Percentiles rank a stretch among this genome's conserved stretches.
Evolutionary conservation across 2,113 vertebrate genomes (phyloP).

Genomic region (Brachyistius frenatus): DNA sequence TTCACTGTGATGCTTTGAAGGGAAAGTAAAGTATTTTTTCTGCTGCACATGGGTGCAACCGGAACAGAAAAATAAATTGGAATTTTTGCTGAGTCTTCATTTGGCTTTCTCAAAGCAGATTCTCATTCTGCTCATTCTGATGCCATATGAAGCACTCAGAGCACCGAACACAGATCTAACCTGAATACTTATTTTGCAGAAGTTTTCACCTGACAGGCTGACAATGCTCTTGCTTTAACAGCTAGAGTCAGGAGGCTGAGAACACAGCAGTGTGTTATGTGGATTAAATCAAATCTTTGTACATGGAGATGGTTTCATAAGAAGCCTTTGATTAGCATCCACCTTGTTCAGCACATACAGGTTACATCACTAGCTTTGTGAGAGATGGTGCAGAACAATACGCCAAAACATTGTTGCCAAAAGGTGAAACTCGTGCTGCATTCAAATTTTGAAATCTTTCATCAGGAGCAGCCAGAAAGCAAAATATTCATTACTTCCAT

Average conservation of each 20-base stretch:
- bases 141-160: background rate
- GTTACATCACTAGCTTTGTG: constrained; percentile 5
- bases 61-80: background rate
- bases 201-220: constrained; percentile 3
- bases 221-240: background rate
- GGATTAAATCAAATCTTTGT: too few species aligned
- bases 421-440: constrained; percentile 37
- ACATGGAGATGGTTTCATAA: background rate
- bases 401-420: background rate
- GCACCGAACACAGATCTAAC: constrained; percentile 3
- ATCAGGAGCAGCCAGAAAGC: background rate
- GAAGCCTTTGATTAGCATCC: constrained; percentile 4
- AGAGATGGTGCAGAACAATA: constrained; percentile 20
- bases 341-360: constrained; percentile 1
- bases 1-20: background rate
- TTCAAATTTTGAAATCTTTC: constrained; percentile 8
- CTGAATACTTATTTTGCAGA: background rate
- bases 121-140: constrained; percentile 9
- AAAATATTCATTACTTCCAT: constrained; percentile 2
- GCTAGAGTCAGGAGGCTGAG: background rate
- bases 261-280: background rate
- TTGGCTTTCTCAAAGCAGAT: constrained; percentile 17
- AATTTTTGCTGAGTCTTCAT: constrained; percentile 3
- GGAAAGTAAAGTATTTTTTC: background rate
- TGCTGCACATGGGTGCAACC: background rate